These are phyloP conservation scores for Oncopodura yosiiana DNA, from an alignment of 1,140 invertebrate species.

Conservation along the genomic window DNA sequence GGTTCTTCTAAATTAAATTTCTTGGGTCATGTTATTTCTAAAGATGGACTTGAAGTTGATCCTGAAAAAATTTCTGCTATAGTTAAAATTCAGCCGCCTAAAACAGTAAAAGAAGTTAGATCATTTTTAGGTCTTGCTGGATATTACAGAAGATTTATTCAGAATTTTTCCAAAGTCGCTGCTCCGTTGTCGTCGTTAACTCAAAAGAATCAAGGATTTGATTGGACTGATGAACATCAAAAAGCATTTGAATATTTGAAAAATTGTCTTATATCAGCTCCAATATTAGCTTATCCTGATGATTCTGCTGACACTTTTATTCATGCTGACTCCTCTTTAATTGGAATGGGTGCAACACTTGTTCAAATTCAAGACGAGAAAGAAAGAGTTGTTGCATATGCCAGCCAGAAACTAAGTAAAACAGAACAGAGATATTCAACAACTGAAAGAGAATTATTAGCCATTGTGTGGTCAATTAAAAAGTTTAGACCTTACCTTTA, in stretches of 20 bases:
- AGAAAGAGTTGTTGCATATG: slow-evolving; percentile 41
- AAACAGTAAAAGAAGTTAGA: slow-evolving; percentile 4
- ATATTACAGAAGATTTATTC: slow-evolving; percentile 7
- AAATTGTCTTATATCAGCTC: neutral
- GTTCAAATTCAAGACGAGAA: neutral
- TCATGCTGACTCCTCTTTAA: neutral
- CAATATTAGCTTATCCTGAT: neutral
- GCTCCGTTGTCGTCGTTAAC: too few relatives aligned
- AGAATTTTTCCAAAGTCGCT: slow-evolving; percentile 6
- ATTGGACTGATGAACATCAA: slow-evolving; percentile 1
- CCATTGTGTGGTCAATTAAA: slow-evolving; percentile 39
- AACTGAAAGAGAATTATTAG: slow-evolving; percentile 42
- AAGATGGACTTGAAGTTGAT: neutral
- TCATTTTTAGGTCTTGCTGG: slow-evolving; percentile 9
- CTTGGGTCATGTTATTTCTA: slow-evolving; percentile 11
- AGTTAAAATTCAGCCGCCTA: slow-evolving; percentile 9
- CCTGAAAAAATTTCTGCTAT: slow-evolving; percentile 18
- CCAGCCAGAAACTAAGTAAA: slow-evolving; percentile 37
- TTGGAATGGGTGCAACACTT: slow-evolving; percentile 4
- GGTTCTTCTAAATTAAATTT: slow-evolving; percentile 7
- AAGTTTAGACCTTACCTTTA: slow-evolving; percentile 40
- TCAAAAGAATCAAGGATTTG: neutral
- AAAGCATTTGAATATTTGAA: slow-evolving; percentile 8
- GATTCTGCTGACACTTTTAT: neutral
- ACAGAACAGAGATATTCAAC: slow-evolving; percentile 39